phyloP scores from a whole-genome alignment of 1,140 invertebrate species.

The Armadillidium nasatum region DNA sequence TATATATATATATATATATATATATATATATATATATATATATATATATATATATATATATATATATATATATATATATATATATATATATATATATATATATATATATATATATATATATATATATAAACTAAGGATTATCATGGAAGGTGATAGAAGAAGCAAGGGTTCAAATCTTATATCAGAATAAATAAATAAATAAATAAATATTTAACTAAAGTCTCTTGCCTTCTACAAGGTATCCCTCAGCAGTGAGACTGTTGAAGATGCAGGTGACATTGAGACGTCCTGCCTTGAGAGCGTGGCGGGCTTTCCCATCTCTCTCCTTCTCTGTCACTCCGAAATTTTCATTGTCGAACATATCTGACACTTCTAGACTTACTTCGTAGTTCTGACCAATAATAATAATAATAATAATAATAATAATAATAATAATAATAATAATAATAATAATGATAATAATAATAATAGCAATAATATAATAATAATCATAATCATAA shows the following conservation, averaged over 20 bases:
- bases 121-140: no score
- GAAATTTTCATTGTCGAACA: constrained; percentile 35
- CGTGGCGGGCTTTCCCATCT: constrained; percentile 32
- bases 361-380: constrained; percentile 30
- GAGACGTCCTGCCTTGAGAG: constrained; percentile 27
- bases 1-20: constrained; percentile 24
- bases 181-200: no score
- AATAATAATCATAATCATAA: no score
- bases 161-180: no score
- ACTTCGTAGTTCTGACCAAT: constrained; percentile 37
- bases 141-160: no score
- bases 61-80: no score
- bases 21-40: constrained; percentile 28
- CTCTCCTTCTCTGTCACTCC: constrained; percentile 32
- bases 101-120: no score
- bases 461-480: no score
- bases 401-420: no score
- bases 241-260: constrained; percentile 33
- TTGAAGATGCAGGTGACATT: constrained; percentile 38
- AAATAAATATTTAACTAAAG: background rate
- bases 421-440: no score
- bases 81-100: no score
- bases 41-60: constrained; percentile 12
- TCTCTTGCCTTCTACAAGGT: constrained; percentile 37
- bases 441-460: no score